A percentile compares a stretch with the other conserved stretches of the same genome.
These are phyloP conservation scores for Stegodyphus mimosarum DNA, from an alignment of 1,140 invertebrate species.

Conservation along the genomic window DNA sequence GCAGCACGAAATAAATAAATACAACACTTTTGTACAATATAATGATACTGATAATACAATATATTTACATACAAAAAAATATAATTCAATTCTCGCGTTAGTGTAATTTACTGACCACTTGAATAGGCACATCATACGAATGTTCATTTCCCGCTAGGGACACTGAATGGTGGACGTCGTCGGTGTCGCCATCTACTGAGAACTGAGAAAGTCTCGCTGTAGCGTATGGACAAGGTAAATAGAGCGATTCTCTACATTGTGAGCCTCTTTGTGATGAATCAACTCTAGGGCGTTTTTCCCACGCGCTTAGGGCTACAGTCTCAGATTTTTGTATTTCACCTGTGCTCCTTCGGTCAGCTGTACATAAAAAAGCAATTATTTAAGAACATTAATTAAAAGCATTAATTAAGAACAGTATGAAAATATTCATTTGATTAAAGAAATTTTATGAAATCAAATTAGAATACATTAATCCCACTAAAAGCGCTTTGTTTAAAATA, in stretches of 20 bases:
- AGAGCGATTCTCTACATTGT: slow-evolving; percentile 54
- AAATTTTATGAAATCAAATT: too few relatives aligned
- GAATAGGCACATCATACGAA: slow-evolving; percentile 60
- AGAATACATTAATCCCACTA: too few relatives aligned
- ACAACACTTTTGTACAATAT: too few relatives aligned
- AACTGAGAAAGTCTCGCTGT: slow-evolving; percentile 56
- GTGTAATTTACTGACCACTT: slow-evolving; percentile 56
- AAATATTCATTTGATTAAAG: too few relatives aligned
- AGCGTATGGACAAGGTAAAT: slow-evolving; percentile 59
- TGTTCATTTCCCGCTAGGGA: slow-evolving; percentile 50
- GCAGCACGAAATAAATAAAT: too few relatives aligned
- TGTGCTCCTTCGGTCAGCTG: slow-evolving; percentile 49
- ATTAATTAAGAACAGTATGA: too few relatives aligned
- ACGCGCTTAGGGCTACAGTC: slow-evolving; percentile 48
- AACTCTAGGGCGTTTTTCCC: slow-evolving; percentile 48
- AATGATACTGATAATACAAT: background rate
- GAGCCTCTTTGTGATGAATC: slow-evolving; percentile 50
- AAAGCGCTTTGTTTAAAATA: too few relatives aligned
- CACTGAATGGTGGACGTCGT: slow-evolving; percentile 27
- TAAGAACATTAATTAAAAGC: too few relatives aligned
- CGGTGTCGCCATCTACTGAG: slow-evolving; percentile 56
- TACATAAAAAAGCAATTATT: background rate
- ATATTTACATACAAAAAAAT: slow-evolving; percentile 1
- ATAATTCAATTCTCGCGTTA: background rate
- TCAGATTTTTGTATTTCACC: slow-evolving; percentile 57